Conservation (phyloP, 2,888 invertebrate genomes). For the Schizotus pectinicornis region DNA sequence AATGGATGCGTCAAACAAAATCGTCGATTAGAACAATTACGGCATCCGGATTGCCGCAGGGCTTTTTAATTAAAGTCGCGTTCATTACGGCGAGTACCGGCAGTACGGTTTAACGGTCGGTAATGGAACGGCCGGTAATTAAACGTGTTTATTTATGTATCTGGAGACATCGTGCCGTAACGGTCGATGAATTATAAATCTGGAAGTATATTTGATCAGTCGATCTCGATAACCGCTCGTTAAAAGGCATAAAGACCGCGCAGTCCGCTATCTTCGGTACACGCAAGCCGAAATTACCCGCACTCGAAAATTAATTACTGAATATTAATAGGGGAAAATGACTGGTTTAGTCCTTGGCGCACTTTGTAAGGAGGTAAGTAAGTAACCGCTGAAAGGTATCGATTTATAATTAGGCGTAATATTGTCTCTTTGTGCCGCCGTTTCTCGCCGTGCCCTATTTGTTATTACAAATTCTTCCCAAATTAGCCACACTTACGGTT, state of each 20-base stretch:
- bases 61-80: conserved; percentile 44
- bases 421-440: conserved; percentile 37
- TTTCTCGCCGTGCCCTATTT: conserved; percentile 16
- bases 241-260: conserved; percentile 55
- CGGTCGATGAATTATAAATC: conserved; percentile 43
- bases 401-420: conserved; percentile 55
- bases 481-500: conserved; percentile 25
- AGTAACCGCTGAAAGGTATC: conserved; percentile 57
- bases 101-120: conserved; percentile 19
- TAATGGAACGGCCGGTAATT: conserved; percentile 38
- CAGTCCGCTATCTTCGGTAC: conserved; percentile 49
- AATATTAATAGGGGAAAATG: conserved; percentile 58
- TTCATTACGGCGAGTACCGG: conserved; percentile 38
- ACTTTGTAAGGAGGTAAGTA: conserved; percentile 55
- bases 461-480: conserved; percentile 37
- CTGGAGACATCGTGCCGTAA: conserved; percentile 43
- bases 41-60: conserved; percentile 32
- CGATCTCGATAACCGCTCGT: conserved; percentile 55
- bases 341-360: conserved; percentile 54
- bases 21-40: conserved; percentile 24
- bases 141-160: conserved; percentile 44
- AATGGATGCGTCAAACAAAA: conserved; percentile 4
- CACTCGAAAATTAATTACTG: conserved; percentile 58
- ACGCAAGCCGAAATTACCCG: conserved; percentile 55
- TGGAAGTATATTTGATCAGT: conserved; percentile 54